Percentiles rank a stretch among this genome's conserved stretches.
Conservation (phyloP, 2,888 invertebrate species). For the Norana najaformis region DNA sequence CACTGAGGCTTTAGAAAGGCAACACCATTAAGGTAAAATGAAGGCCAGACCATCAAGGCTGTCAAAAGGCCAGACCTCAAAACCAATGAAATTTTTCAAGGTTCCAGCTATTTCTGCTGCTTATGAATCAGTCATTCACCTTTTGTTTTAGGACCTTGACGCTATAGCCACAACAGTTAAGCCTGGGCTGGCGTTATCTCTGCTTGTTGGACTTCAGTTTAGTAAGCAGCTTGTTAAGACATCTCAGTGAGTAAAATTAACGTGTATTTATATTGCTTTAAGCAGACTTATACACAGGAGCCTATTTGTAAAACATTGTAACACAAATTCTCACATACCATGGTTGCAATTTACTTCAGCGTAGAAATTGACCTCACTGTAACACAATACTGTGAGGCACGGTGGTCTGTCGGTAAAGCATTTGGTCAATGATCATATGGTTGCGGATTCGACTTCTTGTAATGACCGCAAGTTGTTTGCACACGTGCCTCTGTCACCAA, state of each 20-base stretch:
- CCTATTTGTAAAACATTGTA: not conserved
- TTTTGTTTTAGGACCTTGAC: constrained; percentile 70
- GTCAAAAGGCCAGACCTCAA: not conserved
- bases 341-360: too few species aligned
- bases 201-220: constrained; percentile 80
- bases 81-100: too few species aligned
- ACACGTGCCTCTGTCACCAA: too few species aligned
- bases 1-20: too few species aligned
- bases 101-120: not conserved
- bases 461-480: too few species aligned
- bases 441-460: too few species aligned
- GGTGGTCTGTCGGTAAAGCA: too few species aligned
- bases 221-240: constrained; percentile 75
- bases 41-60: not conserved
- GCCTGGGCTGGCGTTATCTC: constrained; percentile 81
- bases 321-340: not conserved
- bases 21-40: too few species aligned
- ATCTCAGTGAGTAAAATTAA: constrained; percentile 49
- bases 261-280: not conserved
- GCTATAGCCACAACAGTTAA: constrained; percentile 88
- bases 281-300: not conserved
- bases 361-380: too few species aligned
- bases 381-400: too few species aligned
- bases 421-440: too few species aligned
- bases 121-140: not conserved